Conservation (phyloP, 1,140 invertebrate genomes). For the Ceratina calcarata region DNA sequence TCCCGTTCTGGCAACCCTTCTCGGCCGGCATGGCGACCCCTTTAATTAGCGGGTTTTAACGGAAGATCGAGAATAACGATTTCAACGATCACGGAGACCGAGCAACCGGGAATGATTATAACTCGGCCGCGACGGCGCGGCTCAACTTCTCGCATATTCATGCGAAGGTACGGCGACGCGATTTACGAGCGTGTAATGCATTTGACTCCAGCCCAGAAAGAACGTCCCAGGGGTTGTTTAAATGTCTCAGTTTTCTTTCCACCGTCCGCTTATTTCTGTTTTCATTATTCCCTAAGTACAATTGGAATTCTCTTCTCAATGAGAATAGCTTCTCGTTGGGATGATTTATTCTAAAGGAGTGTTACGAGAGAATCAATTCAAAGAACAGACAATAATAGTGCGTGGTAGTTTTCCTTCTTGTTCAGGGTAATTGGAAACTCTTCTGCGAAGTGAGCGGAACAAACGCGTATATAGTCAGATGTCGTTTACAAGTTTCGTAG, state of each 20-base stretch:
- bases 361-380: too few relatives aligned
- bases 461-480: not conserved
- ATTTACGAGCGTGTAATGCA: conserved; percentile 48
- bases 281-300: not conserved
- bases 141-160: conserved; percentile 48
- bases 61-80: conserved; percentile 49
- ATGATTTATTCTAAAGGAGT: too few relatives aligned
- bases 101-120: conserved; percentile 30
- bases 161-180: conserved; percentile 24
- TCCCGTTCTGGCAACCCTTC: not conserved
- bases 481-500: too few relatives aligned
- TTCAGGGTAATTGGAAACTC: too few relatives aligned
- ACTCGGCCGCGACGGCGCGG: conserved; percentile 13
- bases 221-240: conserved; percentile 6
- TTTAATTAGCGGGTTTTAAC: conserved; percentile 37
- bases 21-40: not conserved
- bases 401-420: too few relatives aligned
- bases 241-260: not conserved
- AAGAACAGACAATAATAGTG: too few relatives aligned
- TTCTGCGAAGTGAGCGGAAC: not conserved
- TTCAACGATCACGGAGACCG: conserved; percentile 22
- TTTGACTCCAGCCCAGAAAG: conserved; percentile 19
- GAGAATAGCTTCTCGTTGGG: not conserved
- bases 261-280: not conserved
- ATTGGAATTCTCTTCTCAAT: too few relatives aligned